Percentiles rank a stretch among this genome's conserved stretches.
These are phyloP conservation scores for Amphipyra tragopoginis DNA, from an alignment of 2,888 invertebrate species.

Conservation along the genomic window DNA sequence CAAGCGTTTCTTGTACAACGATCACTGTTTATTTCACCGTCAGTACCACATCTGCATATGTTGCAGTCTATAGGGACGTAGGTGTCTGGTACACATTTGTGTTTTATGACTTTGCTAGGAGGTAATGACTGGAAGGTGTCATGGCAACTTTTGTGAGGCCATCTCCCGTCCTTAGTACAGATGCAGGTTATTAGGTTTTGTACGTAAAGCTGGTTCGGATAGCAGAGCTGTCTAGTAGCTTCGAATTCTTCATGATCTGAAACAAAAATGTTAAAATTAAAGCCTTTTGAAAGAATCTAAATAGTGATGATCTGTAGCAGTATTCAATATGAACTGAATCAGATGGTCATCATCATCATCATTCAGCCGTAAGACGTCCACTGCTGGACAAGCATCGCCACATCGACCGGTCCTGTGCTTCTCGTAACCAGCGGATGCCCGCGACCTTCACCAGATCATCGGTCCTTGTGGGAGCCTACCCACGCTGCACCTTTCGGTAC, in stretches of 20 bases:
- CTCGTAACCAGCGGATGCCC: too few relatives aligned
- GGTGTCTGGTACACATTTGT: conserved; percentile 67
- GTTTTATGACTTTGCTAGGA: conserved; percentile 24
- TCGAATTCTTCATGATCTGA: conserved; percentile 23
- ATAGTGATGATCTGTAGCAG: too few relatives aligned
- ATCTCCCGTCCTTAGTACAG: conserved; percentile 69
- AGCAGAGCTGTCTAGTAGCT: conserved; percentile 52
- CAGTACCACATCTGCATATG: conserved; percentile 72
- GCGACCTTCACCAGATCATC: too few relatives aligned
- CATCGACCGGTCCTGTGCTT: too few relatives aligned
- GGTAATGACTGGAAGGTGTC: conserved; percentile 61
- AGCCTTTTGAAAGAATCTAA: neutral
- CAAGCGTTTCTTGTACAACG: conserved; percentile 78
- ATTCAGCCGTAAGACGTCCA: too few relatives aligned
- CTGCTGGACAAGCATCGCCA: too few relatives aligned
- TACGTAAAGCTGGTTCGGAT: conserved; percentile 68
- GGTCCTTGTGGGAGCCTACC: too few relatives aligned
- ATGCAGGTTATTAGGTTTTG: conserved; percentile 67
- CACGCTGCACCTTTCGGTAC: too few relatives aligned
- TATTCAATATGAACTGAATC: too few relatives aligned
- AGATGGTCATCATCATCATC: too few relatives aligned
- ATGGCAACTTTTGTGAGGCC: conserved; percentile 72
- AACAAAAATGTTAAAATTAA: conserved; percentile 5
- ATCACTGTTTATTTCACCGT: conserved; percentile 66
- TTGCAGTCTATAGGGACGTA: conserved; percentile 75